These are phyloP conservation scores for Lonchura striata DNA, from an alignment of 2,113 vertebrate genomes.

Conservation along the genomic window DNA sequence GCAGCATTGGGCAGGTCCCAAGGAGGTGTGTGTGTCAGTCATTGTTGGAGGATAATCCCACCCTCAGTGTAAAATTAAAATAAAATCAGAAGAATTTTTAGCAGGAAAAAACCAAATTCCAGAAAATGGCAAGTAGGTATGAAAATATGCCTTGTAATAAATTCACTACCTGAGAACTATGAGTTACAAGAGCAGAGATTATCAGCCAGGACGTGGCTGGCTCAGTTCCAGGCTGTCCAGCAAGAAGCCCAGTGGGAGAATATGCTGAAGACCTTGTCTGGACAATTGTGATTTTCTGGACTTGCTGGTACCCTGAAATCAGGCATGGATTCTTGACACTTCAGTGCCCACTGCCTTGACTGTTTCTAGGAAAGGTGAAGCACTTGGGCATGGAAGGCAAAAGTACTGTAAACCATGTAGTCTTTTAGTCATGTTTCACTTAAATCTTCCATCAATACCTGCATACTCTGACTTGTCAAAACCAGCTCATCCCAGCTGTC, in stretches of 20 bases:
- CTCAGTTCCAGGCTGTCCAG: background rate
- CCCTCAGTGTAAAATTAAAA: background rate
- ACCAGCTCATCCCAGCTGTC: conserved; percentile 53
- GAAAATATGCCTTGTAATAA: background rate
- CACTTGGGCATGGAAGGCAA: background rate
- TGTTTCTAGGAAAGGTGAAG: background rate
- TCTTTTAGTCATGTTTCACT: conserved; percentile 1
- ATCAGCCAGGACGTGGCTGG: background rate
- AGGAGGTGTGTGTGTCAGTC: background rate
- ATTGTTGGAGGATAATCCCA: background rate
- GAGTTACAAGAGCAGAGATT: background rate
- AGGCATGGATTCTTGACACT: background rate
- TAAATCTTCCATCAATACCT: conserved; percentile 22
- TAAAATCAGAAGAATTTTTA: background rate
- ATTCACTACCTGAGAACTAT: background rate
- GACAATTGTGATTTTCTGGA: background rate
- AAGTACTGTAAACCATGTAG: background rate
- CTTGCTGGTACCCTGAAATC: background rate
- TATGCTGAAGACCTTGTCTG: background rate
- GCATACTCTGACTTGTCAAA: conserved; percentile 54
- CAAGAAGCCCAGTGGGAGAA: background rate
- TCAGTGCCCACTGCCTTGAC: background rate
- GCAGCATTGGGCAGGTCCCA: background rate
- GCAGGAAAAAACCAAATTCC: background rate
- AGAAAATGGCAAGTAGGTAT: background rate